Evolutionary conservation across 2,113 vertebrate species (phyloP), one percentile per base, ranked within the genome.

Genomic region (Athene noctua): DNA sequence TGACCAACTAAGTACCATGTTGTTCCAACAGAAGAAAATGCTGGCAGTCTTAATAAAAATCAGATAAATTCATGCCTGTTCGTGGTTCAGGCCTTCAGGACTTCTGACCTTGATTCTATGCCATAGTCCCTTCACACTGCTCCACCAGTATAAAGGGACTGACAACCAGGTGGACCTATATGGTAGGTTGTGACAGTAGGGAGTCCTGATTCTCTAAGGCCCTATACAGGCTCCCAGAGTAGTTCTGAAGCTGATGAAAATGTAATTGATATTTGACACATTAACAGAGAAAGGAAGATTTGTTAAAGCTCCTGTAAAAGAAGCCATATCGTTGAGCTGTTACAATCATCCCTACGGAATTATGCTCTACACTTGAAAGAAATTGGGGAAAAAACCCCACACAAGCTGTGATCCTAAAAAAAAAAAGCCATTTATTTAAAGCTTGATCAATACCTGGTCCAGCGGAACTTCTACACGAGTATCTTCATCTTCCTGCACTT

Each of bases 401-500:
- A 57, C 1, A 42, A 38, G 4, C 15, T 72, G 22, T 61, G 27
- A 58, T n/a, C 22, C 10, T 30, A 38, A 54, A 36, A 32, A 54
- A 36, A 32, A 54, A 18, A 38, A 22, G 5, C 4, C 22, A 40
- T 44, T 92, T 71, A 29, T 63, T 78, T 84, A 71, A 84, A 89
- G 2, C 38, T 75, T 5, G 2, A 13, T 66, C 78, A 78, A 81
- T 98, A 98, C 98, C 98, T 98, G 98, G 74, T 99, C 98, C 32
- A 98, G 90, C 5, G 98, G 98, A 97, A 98, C 88, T 96, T 98
- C 98, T 36, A 98, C 96, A 80, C 95, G 94, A 42, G 96, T 97
- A 13, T 97, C 98, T 97, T 98, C 98, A 88, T 98, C 98, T 97
- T 98, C 98, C 55, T 98, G 97, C 65, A 98, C 97, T 95, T 98